phyloP scores from a whole-genome alignment of 2,113 vertebrate genomes.

The Gambusia holbrooki region DNA sequence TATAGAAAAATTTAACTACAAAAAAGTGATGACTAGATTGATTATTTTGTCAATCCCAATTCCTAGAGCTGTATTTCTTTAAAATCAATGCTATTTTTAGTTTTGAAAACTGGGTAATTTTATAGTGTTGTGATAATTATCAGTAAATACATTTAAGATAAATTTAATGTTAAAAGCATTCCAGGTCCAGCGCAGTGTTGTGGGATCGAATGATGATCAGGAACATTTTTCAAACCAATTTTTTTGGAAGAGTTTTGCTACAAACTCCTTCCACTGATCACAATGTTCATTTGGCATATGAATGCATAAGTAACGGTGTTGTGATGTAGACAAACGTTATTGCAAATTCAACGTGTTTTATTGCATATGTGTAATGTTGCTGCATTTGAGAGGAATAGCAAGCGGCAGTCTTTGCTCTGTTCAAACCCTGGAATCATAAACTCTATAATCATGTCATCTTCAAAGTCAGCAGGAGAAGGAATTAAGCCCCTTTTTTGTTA shows the following conservation, averaged over 20 bases:
- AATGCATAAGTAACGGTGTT: neutral
- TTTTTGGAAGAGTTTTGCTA: too few species aligned
- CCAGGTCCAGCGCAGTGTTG: slow-evolving; percentile 1
- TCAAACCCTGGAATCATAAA: slow-evolving; percentile 9
- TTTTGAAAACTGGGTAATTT: too few species aligned
- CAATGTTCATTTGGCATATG: neutral
- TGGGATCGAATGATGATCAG: neutral
- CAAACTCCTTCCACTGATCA: neutral
- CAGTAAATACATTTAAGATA: neutral
- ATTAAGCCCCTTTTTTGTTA: slow-evolving; percentile 25
- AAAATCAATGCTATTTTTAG: too few species aligned
- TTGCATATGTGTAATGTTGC: slow-evolving; percentile 5
- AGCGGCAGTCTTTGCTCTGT: slow-evolving; percentile 1
- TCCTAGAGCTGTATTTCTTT: too few species aligned
- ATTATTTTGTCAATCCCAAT: too few species aligned
- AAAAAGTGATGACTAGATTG: too few species aligned
- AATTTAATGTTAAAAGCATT: neutral
- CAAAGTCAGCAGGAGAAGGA: slow-evolving; percentile 17
- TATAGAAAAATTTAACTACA: too few species aligned
- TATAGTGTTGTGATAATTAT: too few species aligned
- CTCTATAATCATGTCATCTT: slow-evolving; percentile 28
- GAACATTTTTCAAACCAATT: too few species aligned
- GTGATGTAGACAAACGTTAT: slow-evolving; percentile 14
- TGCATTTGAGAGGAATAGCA: slow-evolving; percentile 13
- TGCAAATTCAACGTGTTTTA: slow-evolving; percentile 1